phyloP scores from a whole-genome alignment of 1,140 invertebrate species.

The Euwallacea similis region DNA sequence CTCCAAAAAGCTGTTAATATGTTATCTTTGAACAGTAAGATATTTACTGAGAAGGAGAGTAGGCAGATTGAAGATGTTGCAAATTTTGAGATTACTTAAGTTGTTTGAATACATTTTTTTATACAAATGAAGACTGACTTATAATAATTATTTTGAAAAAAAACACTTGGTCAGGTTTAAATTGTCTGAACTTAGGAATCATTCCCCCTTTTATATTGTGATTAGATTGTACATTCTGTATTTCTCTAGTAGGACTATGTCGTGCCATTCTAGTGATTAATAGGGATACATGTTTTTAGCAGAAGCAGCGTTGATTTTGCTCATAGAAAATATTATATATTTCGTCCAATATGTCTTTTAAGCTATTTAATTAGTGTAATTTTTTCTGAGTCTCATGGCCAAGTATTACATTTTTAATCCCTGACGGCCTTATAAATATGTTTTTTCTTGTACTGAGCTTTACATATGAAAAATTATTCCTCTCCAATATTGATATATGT shows the following conservation, averaged over 20 bases:
- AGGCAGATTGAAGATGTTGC: too few relatives aligned
- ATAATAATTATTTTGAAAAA: not conserved
- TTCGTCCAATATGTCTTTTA: not conserved
- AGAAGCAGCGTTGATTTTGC: not conserved
- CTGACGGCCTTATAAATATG: not conserved
- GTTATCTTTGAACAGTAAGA: too few relatives aligned
- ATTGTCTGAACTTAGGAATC: too few relatives aligned
- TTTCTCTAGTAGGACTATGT: not conserved
- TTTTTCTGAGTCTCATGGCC: not conserved
- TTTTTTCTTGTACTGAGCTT: not conserved
- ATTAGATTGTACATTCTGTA: not conserved
- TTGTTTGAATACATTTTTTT: too few relatives aligned
- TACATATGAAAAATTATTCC: too few relatives aligned
- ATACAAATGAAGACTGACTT: not conserved
- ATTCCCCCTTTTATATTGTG: too few relatives aligned
- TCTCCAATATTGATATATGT: too few relatives aligned
- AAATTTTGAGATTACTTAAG: too few relatives aligned
- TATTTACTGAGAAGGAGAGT: too few relatives aligned
- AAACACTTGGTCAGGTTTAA: too few relatives aligned
- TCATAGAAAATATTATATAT: not conserved
- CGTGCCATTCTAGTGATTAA: constrained; percentile 3
- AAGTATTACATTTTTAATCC: not conserved
- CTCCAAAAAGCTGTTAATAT: too few relatives aligned
- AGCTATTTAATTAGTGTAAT: not conserved
- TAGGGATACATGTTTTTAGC: too few relatives aligned